Conservation (phyloP, 2,113 vertebrate species). For the Apus apus region DNA sequence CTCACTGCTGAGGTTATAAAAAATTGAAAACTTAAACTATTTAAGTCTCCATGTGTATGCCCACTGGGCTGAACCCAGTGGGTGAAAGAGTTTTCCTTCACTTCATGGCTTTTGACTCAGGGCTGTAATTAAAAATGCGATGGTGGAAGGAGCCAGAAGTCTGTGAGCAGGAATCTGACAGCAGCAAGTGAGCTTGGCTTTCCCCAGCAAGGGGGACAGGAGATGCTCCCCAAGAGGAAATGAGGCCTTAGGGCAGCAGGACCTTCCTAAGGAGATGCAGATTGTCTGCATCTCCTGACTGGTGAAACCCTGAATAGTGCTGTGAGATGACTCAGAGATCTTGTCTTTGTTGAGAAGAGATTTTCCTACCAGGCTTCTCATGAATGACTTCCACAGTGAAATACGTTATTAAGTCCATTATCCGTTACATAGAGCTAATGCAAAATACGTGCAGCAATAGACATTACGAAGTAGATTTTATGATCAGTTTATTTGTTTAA, state of each 20-base stretch:
- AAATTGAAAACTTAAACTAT: conserved; percentile 30
- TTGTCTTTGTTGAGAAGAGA: not conserved
- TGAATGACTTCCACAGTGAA: not conserved
- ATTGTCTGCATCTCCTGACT: no score
- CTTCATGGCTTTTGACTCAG: not conserved
- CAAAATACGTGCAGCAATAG: not conserved
- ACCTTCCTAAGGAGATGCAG: not conserved
- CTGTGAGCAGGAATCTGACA: not conserved
- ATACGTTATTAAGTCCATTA: not conserved
- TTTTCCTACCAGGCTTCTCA: not conserved
- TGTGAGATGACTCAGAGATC: not conserved
- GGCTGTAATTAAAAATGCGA: not conserved
- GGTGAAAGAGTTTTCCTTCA: not conserved
- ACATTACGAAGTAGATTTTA: not conserved
- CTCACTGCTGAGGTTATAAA: conserved; percentile 3
- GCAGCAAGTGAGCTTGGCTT: not conserved
- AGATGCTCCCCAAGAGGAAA: not conserved
- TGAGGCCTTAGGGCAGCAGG: not conserved
- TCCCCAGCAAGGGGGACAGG: not conserved
- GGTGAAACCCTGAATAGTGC: not conserved
- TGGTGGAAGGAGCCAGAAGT: not conserved
- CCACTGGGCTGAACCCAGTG: not conserved
- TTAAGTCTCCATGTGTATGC: not conserved
- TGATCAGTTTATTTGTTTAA: not conserved
- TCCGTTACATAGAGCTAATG: not conserved